These are phyloP conservation scores for Kryphioiulus occultus DNA, from an alignment of 2,888 invertebrate genomes.

Conservation along the genomic window DNA sequence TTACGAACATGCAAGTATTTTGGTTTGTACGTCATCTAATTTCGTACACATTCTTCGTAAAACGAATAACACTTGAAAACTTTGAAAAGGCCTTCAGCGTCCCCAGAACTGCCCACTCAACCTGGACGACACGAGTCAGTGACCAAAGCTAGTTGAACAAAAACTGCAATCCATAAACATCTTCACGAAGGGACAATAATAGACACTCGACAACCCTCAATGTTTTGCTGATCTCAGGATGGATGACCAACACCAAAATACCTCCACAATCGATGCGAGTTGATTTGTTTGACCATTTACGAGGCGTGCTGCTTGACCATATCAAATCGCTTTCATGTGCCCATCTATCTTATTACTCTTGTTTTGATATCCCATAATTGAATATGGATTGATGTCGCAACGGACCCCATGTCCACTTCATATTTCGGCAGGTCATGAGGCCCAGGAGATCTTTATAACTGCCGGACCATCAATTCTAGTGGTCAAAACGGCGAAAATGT, in stretches of 20 bases:
- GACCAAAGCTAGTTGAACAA: not conserved
- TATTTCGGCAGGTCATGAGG: not conserved
- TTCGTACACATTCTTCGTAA: not conserved
- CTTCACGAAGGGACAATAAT: not conserved
- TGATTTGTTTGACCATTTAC: not conserved
- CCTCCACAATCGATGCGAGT: not conserved
- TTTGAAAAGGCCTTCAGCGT: not conserved
- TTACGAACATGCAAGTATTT: too few relatives aligned
- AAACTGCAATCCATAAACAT: not conserved
- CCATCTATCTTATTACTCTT: not conserved
- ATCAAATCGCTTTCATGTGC: not conserved
- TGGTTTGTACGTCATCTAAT: too few relatives aligned
- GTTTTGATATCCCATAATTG: not conserved
- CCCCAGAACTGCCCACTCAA: not conserved
- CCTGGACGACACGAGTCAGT: not conserved
- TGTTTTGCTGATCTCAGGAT: too few relatives aligned
- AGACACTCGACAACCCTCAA: not conserved
- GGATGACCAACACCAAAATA: not conserved
- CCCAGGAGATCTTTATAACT: not conserved
- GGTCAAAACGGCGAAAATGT: not conserved
- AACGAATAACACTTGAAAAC: not conserved
- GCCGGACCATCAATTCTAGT: not conserved
- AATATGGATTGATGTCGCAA: not conserved
- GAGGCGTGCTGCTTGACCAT: not conserved
- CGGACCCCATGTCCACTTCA: not conserved